Base-by-base conservation (phyloP, 2,888 invertebrate species). In the Dasypolia templi region DNA sequence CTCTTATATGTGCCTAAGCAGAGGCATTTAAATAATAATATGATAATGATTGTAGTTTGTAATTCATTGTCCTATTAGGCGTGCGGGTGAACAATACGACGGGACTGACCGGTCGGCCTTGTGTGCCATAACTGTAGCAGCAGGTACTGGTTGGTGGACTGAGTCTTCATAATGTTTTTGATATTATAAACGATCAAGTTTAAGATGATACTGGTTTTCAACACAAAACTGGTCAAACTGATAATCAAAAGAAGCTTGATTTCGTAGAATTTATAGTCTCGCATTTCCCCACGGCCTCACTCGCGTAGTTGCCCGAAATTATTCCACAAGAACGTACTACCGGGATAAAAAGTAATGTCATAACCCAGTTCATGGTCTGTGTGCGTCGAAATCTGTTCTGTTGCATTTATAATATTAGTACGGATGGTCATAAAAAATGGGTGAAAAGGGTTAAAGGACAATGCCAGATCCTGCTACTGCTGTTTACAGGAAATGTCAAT, bases 91-190 rank as follows among this genome's bases (percentile, higher is more conserved):
- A 83, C 85, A 81, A 81, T 81, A 70, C 65, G 72, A 55, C 59
- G 80, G 44, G 81, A 72, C 42, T 82, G 82, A 84, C 88, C 84
- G 83, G 85, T 58, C 75, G 89, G 81, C 89, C 89, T 89, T 88
- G 88, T 79, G 12, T 12, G 49, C 74, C 83, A 63, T 81, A 83
- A 67, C 51, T 51, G 69, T 59, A 56, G 44, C 61, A 51, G 35
- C 19, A 49, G 32, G 44, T 62, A 78, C 58, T 29, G 22, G 19
- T 46, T 29, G 22, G 19, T 46, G 49, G 9, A 64, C 62, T 11
- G 49, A 59, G 42, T 42, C 14, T 19, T 59, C 39, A 14, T 26
- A 42, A 53, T 66, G 46, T 49, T 49, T 44, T 53, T 35, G 11
- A 42, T 76, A 71, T 51, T 46, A 39, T 55, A 59, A 46, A 42